Evolutionary conservation across 2,113 vertebrate genomes (phyloP), one percentile per base, ranked within the genome.

Genomic region (Mastomys natalensis): DNA sequence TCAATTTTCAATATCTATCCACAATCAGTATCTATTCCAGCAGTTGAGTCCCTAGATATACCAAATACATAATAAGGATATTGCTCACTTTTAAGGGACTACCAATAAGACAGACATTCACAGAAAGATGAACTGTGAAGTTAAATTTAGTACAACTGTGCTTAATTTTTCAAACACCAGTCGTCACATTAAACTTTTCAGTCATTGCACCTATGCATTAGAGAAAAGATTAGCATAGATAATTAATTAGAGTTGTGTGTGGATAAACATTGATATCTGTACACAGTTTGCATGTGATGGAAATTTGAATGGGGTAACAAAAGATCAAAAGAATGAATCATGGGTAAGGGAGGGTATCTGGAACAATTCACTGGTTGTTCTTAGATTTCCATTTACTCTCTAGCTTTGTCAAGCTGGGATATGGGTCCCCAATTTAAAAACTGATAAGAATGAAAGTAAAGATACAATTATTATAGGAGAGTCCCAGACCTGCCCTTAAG

Each of bases 131-230:
- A 78, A 60, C 48, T 86, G 8, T 74, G 29, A 40, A 19, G 58
- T 6, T 24, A 85, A 91, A 31, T 62, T 37, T 13, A n/a, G 17
- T 45, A 77, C n/a, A 90, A 62, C 55, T 91, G 11, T 62, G n/a
- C 34, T 89, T 93, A n/a, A 62, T 29, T 48, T 93, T 37, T 72
- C 5, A 84, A 5, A 40, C 37, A 53, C 37, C 55, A 87, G 26
- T 88, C 10, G 43, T 64, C 8, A 4, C 34, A 95, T 73, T 66
- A 90, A 78, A 92, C 8, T 76, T 93, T 87, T 72, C 88, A 85
- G 17, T 53, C 85, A 43, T 43, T 43, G 70, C 73, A 62, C n/a
- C 55, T 84, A 60, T 74, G 13, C 45, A 5, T 73, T n/a, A 86
- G 4, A n/a, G 66, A 70, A 84, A 90, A 91, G 8, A 82, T 19